Percentiles rank a stretch among this genome's conserved stretches.
Evolutionary conservation across 1,140 invertebrate species (phyloP).

Genomic region (Papilio dardanus): DNA sequence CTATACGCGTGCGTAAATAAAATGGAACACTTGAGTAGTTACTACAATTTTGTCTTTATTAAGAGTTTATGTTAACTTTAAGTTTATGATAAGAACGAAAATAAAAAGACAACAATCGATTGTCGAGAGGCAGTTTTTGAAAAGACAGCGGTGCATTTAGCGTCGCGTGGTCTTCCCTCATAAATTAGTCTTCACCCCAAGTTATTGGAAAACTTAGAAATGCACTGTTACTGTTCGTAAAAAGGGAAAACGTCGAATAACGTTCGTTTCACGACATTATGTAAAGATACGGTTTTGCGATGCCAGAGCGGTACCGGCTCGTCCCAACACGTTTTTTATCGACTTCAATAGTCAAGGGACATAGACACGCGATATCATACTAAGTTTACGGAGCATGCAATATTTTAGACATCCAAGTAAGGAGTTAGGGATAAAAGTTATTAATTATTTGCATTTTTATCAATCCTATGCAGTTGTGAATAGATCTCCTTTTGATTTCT

Average conservation of each 20-base stretch:
- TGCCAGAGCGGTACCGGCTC: conserved; percentile 40
- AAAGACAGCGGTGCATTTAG: background rate
- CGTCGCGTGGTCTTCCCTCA: background rate
- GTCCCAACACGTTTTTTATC: conserved; percentile 39
- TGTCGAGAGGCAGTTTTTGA: background rate
- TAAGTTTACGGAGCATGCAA: background rate
- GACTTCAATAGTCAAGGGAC: conserved; percentile 20
- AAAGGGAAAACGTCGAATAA: background rate
- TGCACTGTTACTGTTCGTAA: conserved; percentile 1
- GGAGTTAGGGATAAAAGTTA: background rate
- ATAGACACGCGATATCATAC: background rate
- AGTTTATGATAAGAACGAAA: background rate
- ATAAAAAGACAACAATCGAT: background rate
- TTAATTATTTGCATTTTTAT: background rate
- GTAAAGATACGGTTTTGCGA: conserved; percentile 32
- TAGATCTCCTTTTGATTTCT: background rate
- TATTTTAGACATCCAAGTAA: background rate
- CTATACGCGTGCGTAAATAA: too few species aligned
- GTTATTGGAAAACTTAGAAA: conserved; percentile 7
- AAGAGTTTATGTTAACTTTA: too few species aligned
- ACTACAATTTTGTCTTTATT: too few species aligned
- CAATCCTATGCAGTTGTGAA: background rate
- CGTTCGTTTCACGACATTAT: conserved; percentile 44
- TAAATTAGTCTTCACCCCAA: background rate
- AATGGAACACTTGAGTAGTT: too few species aligned